These are phyloP conservation scores for Bombus pyrosoma DNA, from an alignment of 1,140 invertebrate genomes.

Conservation along the genomic window DNA sequence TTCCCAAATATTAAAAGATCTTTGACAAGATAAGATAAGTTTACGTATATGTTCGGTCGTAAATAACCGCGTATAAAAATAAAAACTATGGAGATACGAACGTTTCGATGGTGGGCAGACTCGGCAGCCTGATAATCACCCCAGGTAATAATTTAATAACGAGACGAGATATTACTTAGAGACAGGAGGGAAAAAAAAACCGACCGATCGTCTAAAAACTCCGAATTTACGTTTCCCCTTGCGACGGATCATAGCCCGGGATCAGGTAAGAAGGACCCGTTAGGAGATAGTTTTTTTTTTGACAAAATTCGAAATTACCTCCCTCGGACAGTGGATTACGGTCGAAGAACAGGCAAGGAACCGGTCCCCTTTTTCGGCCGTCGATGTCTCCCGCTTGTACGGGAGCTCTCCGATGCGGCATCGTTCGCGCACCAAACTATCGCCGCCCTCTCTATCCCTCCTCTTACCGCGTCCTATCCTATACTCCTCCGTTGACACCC, in stretches of 20 bases:
- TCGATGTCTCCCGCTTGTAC: conserved; percentile 43
- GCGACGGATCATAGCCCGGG: neutral
- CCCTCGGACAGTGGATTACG: conserved; percentile 47
- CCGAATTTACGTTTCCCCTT: conserved; percentile 40
- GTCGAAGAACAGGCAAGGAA: conserved; percentile 54
- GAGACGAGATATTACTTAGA: conserved; percentile 9
- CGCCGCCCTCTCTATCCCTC: neutral
- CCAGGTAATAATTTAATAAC: neutral
- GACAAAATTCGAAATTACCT: conserved; percentile 57
- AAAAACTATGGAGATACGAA: too few relatives aligned
- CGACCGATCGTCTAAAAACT: neutral
- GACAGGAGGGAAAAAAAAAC: neutral
- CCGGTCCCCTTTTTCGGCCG: conserved; percentile 49
- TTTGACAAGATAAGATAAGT: too few relatives aligned
- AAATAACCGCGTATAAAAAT: too few relatives aligned
- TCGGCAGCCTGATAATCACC: neutral
- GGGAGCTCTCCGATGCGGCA: neutral
- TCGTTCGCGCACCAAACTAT: conserved; percentile 40
- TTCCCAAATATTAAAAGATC: too few relatives aligned
- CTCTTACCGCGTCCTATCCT: neutral
- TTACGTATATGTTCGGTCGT: too few relatives aligned
- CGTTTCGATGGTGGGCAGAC: neutral
- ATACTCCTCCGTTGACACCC: neutral
- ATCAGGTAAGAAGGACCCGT: conserved; percentile 43
- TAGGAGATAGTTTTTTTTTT: conserved; percentile 27